These are phyloP conservation scores for Pomatorhinus ruficollis DNA, from an alignment of 2,113 vertebrate species.

Conservation along the genomic window DNA sequence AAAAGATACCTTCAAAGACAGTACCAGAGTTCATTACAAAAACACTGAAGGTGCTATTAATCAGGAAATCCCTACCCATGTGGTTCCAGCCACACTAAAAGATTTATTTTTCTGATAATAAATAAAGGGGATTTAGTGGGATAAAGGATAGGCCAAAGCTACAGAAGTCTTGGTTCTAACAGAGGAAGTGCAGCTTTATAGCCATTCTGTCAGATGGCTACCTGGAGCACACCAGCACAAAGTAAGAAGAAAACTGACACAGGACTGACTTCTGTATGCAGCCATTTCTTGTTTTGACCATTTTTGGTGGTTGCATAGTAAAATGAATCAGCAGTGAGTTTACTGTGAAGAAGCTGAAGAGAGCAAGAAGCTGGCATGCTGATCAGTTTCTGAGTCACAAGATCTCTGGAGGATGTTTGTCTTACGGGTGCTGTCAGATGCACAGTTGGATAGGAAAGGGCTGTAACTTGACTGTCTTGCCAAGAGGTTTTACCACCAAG, in stretches of 20 bases:
- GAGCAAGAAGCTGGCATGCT: not conserved
- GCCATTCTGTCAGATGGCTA: not conserved
- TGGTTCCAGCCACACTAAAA: not conserved
- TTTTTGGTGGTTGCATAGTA: not conserved
- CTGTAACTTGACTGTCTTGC: not conserved
- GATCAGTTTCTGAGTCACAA: not conserved
- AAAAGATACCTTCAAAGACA: slow-evolving; percentile 9
- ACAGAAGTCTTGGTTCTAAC: not conserved
- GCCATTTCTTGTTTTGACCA: not conserved
- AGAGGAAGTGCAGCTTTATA: not conserved
- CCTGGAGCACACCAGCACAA: not conserved
- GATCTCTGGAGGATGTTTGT: not conserved
- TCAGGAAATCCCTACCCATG: not conserved
- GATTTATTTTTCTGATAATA: not conserved
- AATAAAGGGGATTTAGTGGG: not conserved
- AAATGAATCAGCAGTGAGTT: not conserved
- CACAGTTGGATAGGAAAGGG: not conserved
- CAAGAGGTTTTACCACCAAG: not conserved
- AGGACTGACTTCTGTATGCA: not conserved
- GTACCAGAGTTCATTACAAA: not conserved
- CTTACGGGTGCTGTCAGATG: not conserved
- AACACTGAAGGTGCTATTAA: not conserved
- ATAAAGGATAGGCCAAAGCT: not conserved
- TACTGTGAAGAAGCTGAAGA: not conserved
- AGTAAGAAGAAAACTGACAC: not conserved